These are phyloP conservation scores for Cephalotes varians DNA, from an alignment of 2,888 invertebrate genomes.

Conservation along the genomic window DNA sequence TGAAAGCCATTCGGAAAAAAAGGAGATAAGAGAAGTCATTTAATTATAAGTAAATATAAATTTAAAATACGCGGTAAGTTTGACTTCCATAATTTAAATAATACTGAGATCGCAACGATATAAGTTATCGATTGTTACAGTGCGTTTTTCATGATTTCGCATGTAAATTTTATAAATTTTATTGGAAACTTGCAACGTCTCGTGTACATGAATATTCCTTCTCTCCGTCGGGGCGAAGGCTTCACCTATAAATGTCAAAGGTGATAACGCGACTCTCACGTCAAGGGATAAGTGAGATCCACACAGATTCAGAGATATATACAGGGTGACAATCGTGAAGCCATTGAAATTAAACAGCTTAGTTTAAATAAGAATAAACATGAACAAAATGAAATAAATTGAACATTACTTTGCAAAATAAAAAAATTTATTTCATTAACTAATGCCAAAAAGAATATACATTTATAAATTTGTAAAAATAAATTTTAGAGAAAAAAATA, in stretches of 20 bases:
- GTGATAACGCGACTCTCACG: not conserved
- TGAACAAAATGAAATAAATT: not conserved
- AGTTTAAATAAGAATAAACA: not conserved
- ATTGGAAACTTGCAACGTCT: not conserved
- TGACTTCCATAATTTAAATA: not conserved
- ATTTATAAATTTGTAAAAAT: conserved; percentile 1
- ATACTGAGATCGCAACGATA: not conserved
- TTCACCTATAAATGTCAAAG: not conserved
- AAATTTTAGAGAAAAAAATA: not conserved
- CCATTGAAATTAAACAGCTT: not conserved
- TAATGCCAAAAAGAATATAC: not conserved
- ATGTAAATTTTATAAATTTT: conserved; percentile 15
- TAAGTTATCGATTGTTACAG: not conserved
- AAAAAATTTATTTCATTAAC: not conserved
- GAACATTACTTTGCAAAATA: not conserved
- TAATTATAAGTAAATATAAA: not conserved
- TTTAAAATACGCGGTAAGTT: not conserved
- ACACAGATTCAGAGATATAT: not conserved
- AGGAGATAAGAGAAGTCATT: not conserved
- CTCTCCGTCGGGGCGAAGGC: not conserved
- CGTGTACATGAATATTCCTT: not conserved
- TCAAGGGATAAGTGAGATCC: not conserved
- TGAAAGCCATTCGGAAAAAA: not conserved
- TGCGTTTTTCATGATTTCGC: not conserved
- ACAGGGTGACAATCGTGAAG: not conserved